A percentile compares a stretch with the other conserved stretches of the same genome.
Evolutionary conservation across 2,113 vertebrate genomes (phyloP).

Genomic region (Pteruthius melanotis): DNA sequence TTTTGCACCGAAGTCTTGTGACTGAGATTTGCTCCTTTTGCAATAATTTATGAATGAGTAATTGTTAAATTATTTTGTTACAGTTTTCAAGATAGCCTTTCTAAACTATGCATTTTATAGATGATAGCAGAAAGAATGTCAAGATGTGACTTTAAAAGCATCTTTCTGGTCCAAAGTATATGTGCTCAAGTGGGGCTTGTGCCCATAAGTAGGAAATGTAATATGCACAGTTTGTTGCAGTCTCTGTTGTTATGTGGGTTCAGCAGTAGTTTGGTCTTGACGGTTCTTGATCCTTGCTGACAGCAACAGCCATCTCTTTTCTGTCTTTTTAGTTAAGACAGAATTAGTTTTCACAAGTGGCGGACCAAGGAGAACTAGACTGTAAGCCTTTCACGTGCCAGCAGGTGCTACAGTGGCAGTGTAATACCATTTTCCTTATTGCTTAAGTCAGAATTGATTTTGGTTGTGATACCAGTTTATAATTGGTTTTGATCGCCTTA

Average conservation of each 20-base stretch:
- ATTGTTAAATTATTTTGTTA: neutral
- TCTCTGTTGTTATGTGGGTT: neutral
- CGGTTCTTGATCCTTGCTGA: neutral
- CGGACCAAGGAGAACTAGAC: neutral
- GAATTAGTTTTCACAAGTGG: neutral
- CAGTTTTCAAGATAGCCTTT: neutral
- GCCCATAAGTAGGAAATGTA: neutral
- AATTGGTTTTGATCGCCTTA: neutral
- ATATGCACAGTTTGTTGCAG: neutral
- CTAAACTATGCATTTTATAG: neutral
- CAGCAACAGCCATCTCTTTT: neutral
- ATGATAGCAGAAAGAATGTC: neutral
- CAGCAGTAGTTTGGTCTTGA: neutral
- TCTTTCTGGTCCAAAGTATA: neutral
- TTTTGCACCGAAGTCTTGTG: neutral
- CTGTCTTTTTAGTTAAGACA: neutral
- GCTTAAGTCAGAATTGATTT: neutral
- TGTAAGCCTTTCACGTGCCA: neutral
- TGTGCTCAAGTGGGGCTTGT: neutral
- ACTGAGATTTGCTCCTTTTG: neutral
- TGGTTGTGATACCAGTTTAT: neutral
- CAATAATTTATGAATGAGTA: neutral
- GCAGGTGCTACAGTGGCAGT: neutral
- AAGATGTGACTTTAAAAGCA: neutral
- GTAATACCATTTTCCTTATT: neutral